These are phyloP conservation scores for Mugil cephalus DNA, from an alignment of 2,113 vertebrate species.

Conservation along the genomic window DNA sequence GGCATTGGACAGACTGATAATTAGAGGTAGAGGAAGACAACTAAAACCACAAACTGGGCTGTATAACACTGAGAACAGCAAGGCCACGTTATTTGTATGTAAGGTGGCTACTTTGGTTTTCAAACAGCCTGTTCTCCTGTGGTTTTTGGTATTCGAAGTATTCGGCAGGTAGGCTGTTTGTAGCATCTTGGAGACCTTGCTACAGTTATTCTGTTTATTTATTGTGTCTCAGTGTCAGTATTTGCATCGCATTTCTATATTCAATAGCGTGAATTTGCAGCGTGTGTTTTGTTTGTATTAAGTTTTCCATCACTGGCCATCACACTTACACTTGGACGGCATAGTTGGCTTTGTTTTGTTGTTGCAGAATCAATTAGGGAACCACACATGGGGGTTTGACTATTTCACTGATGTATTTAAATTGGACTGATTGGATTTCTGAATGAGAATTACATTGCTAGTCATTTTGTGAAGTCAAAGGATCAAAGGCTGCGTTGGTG, in stretches of 20 bases:
- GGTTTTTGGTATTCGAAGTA: neutral
- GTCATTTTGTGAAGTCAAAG: too few species aligned
- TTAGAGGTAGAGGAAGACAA: neutral
- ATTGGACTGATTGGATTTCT: neutral
- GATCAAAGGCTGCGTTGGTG: too few species aligned
- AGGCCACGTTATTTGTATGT: conserved; percentile 1
- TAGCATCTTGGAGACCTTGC: neutral
- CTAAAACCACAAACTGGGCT: neutral
- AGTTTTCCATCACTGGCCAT: too few species aligned
- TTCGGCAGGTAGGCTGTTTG: neutral
- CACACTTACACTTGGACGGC: too few species aligned
- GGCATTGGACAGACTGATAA: neutral
- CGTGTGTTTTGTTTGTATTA: too few species aligned
- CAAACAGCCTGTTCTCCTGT: too few species aligned
- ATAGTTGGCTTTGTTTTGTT: neutral
- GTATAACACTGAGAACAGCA: neutral
- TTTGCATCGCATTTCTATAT: too few species aligned
- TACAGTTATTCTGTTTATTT: neutral
- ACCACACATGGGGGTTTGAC: too few species aligned
- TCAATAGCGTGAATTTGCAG: too few species aligned
- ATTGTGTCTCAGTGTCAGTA: neutral
- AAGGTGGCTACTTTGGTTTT: too few species aligned
- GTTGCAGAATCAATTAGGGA: conserved; percentile 6
- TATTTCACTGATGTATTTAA: too few species aligned
- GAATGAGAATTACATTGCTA: conserved; percentile 4